phyloP scores from a whole-genome alignment of 1,140 invertebrate genomes.

The Cherax destructor region DNA sequence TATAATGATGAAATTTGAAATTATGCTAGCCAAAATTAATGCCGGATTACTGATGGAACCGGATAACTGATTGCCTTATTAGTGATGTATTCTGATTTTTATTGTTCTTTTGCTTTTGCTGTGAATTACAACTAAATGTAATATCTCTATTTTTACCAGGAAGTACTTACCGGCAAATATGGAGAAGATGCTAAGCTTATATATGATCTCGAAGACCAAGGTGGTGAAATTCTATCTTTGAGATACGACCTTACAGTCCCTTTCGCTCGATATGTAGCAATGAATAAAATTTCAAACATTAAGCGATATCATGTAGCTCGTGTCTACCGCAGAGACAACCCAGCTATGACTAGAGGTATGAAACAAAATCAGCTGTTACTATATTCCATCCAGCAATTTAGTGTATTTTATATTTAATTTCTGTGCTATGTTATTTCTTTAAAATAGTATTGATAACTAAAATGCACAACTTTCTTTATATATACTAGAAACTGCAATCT shows the following conservation, averaged over 20 bases:
- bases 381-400: not conserved
- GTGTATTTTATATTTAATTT: not conserved
- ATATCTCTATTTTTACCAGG: slow-evolving; percentile 78
- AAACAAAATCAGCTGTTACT: too few species aligned
- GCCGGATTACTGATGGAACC: too few species aligned
- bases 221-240: slow-evolving; percentile 94
- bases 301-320: slow-evolving; percentile 97
- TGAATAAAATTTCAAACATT: slow-evolving; percentile 96
- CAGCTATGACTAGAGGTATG: slow-evolving; percentile 92
- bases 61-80: too few species aligned
- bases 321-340: slow-evolving; percentile 98
- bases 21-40: too few species aligned
- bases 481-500: too few species aligned
- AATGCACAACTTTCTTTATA: too few species aligned
- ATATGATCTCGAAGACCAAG: slow-evolving; percentile 98
- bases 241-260: slow-evolving; percentile 96
- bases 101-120: too few species aligned
- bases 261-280: slow-evolving; percentile 97
- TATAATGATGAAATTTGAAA: too few species aligned
- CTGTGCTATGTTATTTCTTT: not conserved
- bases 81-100: too few species aligned
- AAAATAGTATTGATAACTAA: too few species aligned
- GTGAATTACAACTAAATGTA: not conserved
- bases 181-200: slow-evolving; percentile 99
- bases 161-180: slow-evolving; percentile 99